phyloP scores from a whole-genome alignment of 2,797 vertebrate species.

The Chaetodon trifasciatus region DNA sequence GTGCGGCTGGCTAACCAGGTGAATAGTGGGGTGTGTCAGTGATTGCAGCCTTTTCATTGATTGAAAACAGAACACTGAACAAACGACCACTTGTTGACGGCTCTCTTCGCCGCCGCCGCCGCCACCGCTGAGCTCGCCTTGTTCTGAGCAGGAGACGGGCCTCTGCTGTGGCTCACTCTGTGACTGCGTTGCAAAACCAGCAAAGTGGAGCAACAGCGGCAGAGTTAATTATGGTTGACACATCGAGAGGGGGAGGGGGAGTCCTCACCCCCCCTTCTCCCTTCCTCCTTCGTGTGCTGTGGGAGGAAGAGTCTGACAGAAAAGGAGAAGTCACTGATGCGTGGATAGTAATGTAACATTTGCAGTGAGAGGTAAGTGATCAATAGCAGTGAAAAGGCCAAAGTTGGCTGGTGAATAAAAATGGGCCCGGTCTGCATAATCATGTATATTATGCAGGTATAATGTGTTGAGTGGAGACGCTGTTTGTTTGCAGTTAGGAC shows the following conservation, averaged over 20 bases:
- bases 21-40: neutral
- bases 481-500: neutral
- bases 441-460: constrained; percentile 1
- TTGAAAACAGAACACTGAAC: constrained; percentile 4
- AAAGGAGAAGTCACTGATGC: constrained; percentile 28
- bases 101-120: constrained; percentile 7
- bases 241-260: neutral
- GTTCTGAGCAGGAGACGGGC: constrained; percentile 3
- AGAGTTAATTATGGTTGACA: constrained; percentile 73
- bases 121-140: neutral
- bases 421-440: neutral
- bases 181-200: constrained; percentile 48
- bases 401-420: constrained; percentile 1
- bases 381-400: constrained; percentile 40
- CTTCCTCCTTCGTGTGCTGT: constrained; percentile 29
- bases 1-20: neutral
- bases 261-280: constrained; percentile 7
- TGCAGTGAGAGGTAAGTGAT: constrained; percentile 23
- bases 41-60: neutral
- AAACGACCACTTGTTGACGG: constrained; percentile 8
- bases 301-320: constrained; percentile 32
- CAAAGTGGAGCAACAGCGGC: constrained; percentile 66
- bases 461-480: neutral
- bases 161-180: constrained; percentile 26
- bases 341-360: constrained; percentile 5